These are phyloP conservation scores for Monoplex corrugatus DNA, from an alignment of 2,888 invertebrate species.

Conservation along the genomic window DNA sequence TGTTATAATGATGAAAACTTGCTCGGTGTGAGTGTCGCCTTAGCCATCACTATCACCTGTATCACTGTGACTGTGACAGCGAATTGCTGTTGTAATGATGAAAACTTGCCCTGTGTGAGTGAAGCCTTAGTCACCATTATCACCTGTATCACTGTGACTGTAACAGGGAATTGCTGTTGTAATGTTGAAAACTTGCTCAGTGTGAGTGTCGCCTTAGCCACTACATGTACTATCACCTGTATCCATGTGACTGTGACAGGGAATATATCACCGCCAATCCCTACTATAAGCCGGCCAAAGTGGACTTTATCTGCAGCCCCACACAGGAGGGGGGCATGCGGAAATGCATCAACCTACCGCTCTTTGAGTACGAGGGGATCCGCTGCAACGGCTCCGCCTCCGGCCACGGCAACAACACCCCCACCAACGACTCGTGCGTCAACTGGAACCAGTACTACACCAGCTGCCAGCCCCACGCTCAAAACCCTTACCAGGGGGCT, in stretches of 20 bases:
- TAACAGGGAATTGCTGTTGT: no score
- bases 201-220: no score
- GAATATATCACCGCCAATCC: neutral
- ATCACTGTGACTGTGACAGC: no score
- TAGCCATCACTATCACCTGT: no score
- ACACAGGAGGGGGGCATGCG: conserved; percentile 98
- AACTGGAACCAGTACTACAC: conserved; percentile 99
- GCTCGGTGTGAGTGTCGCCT: no score
- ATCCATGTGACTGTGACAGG: neutral
- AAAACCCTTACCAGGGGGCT: conserved; percentile 99
- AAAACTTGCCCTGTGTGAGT: no score
- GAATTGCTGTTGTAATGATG: no score
- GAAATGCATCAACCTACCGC: conserved; percentile 83
- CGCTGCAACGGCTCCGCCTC: conserved; percentile 87
- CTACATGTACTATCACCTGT: no score
- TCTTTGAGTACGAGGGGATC: conserved; percentile 86
- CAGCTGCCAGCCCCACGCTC: conserved; percentile 93
- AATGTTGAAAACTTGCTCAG: no score
- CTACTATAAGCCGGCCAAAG: conserved; percentile 27
- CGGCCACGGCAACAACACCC: conserved; percentile 84
- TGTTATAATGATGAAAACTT: no score
- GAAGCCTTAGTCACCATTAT: no score
- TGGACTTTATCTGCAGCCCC: conserved; percentile 97
- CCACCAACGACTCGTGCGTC: conserved; percentile 88
- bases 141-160: no score